phyloP scores from a whole-genome alignment of 1,140 invertebrate species.

The Asbolus verrucosus region DNA sequence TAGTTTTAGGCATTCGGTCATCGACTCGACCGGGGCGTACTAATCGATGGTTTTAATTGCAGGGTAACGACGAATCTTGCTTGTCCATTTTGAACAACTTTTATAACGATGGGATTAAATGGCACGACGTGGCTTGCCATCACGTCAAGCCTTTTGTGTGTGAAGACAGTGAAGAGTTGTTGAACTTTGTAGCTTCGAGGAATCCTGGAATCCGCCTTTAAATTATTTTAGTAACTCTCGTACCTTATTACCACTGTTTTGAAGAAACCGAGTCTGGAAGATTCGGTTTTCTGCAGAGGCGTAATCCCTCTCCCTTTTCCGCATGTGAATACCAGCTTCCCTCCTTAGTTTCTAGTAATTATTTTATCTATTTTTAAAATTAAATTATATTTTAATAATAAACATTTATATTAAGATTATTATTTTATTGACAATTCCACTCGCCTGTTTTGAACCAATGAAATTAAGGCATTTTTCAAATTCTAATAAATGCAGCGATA shows the following conservation, averaged over 20 bases:
- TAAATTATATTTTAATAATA: conserved; percentile 57
- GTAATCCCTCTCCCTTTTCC: conserved; percentile 27
- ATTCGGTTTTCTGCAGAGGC: conserved; percentile 29
- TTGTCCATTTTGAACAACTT: conserved; percentile 92
- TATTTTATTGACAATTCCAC: conserved; percentile 19
- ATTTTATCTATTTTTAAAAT: conserved; percentile 52
- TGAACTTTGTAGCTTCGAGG: conserved; percentile 88
- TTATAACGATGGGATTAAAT: conserved; percentile 92
- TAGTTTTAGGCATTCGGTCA: neutral
- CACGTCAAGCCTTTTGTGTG: conserved; percentile 94
- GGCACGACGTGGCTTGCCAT: conserved; percentile 93
- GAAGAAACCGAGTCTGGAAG: conserved; percentile 6
- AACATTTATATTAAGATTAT: conserved; percentile 46
- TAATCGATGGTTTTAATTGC: conserved; percentile 49
- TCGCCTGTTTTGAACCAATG: no score
- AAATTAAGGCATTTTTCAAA: no score
- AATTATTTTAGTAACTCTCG: conserved; percentile 60
- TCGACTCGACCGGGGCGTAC: neutral
- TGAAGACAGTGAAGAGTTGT: conserved; percentile 91
- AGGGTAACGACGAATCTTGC: conserved; percentile 92
- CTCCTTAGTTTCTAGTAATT: conserved; percentile 50
- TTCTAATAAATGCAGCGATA: no score
- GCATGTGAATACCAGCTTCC: conserved; percentile 55
- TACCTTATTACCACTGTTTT: conserved; percentile 18
- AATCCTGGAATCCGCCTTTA: conserved; percentile 87